Conservation (phyloP, 2,113 vertebrate genomes). For the Rhadina sibilatrix region DNA sequence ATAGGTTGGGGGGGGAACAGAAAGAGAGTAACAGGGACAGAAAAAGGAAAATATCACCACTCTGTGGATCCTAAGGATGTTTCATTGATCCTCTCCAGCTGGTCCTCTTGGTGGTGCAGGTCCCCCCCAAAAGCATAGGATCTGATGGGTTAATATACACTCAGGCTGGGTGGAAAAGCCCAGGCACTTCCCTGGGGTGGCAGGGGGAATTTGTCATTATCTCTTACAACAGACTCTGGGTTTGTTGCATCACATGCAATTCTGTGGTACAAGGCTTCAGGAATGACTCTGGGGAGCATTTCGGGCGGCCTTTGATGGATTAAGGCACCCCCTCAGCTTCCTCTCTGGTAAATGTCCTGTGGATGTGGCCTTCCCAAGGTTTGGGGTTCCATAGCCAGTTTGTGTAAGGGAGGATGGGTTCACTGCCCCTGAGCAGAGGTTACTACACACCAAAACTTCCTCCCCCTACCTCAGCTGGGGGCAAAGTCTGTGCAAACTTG, state of each 20-base stretch:
- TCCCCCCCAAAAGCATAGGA: not conserved
- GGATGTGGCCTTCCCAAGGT: not conserved
- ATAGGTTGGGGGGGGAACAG: too few species aligned
- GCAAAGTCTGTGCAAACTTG: not conserved
- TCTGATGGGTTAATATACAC: not conserved
- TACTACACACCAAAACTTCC: not conserved
- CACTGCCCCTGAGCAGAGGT: not conserved
- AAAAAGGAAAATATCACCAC: not conserved
- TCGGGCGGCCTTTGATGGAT: not conserved
- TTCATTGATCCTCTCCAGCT: not conserved
- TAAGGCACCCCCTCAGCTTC: not conserved
- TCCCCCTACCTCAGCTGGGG: accelerated
- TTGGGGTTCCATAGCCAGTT: not conserved
- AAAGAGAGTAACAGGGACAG: not conserved
- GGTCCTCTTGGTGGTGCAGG: not conserved
- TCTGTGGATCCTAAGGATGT: not conserved
- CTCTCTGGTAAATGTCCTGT: accelerated
- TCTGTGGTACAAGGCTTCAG: not conserved
- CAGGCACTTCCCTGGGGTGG: too few species aligned
- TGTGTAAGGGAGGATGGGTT: not conserved
- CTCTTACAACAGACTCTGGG: not conserved
- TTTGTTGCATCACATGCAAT: not conserved
- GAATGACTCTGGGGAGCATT: not conserved
- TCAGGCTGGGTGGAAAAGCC: not conserved
- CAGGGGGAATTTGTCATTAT: not conserved